Base-by-base conservation (phyloP, 1,140 invertebrate genomes). In the Coenobita brevimanus region DNA sequence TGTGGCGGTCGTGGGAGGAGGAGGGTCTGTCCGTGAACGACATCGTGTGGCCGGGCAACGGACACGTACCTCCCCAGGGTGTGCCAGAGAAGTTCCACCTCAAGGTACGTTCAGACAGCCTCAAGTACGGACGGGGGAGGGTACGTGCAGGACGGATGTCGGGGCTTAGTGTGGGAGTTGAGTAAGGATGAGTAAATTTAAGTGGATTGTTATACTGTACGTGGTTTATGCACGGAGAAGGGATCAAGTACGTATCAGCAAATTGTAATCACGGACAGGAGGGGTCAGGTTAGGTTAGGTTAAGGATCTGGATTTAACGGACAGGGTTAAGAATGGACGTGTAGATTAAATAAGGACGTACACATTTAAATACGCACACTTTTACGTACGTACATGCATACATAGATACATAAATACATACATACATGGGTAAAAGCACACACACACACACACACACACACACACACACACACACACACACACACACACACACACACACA, bases 81-180 rank as follows among this genome's bases (percentile, higher is more conserved):
- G 97, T 98, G 3, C 98, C 98, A 0, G 98, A 99, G 92, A 99
- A 98, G 93, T 99, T 98, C 93, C 96, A 98, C 93, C 94, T 99
- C 91, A 96, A 96, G 92, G 98, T 99, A 80, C 97, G 97, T 50
- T 3, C 27, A 13, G 46, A 13, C 33, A 30, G n/a, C 15, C 17
- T 24, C 27, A 69, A 69, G 15, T 69, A n/a, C n/a, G n/a, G n/a
- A n/a, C n/a, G n/a, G n/a, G n/a, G n/a, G n/a, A n/a, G n/a, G n/a
- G n/a, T n/a, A n/a, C n/a, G n/a, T n/a, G n/a, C n/a, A n/a, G n/a
- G n/a, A n/a, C n/a, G n/a, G n/a, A n/a, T n/a, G n/a, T 69, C n/a
- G 64, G 64, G 4, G 33, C n/a, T 69, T 69, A n/a, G n/a, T n/a
- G n/a, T 69, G 33, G 71, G 71, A 36, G 36, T 67, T 67, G 6